phyloP scores from a whole-genome alignment of 2,888 invertebrate species.

The Xanthia icteritia region DNA sequence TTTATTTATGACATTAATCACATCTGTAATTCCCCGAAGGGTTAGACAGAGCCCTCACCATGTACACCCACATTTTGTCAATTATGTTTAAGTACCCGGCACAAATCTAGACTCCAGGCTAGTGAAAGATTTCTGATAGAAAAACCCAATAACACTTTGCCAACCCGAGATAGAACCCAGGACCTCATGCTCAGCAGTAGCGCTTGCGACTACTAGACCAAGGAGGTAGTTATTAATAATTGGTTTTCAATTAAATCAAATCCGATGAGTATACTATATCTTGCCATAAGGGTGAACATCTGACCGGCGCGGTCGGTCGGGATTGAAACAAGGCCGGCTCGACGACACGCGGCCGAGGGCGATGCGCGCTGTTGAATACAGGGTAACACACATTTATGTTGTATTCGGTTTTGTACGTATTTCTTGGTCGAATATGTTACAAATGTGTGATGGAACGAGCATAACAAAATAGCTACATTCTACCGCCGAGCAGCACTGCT shows the following conservation, averaged over 20 bases:
- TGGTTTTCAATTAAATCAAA: neutral
- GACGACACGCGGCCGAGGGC: neutral
- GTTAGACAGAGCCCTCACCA: too few species aligned
- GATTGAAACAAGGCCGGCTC: slow-evolving; percentile 7
- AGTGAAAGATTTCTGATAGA: too few species aligned
- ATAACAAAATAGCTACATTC: too few species aligned
- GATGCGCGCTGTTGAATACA: slow-evolving; percentile 4
- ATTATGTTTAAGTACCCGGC: too few species aligned
- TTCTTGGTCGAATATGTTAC: neutral
- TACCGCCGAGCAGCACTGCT: too few species aligned
- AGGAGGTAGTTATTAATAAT: neutral
- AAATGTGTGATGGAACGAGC: neutral
- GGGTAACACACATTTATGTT: slow-evolving; percentile 1
- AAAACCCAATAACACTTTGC: too few species aligned
- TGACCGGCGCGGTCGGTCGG: neutral
- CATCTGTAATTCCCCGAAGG: too few species aligned
- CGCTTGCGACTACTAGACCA: too few species aligned
- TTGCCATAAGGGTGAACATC: neutral
- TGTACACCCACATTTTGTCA: too few species aligned
- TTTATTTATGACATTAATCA: neutral
- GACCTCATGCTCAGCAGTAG: too few species aligned
- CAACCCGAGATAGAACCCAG: too few species aligned
- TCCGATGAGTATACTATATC: neutral
- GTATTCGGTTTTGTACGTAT: neutral
- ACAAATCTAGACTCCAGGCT: too few species aligned